Conservation (phyloP, 2,888 invertebrate genomes). For the Tipula confusa region DNA sequence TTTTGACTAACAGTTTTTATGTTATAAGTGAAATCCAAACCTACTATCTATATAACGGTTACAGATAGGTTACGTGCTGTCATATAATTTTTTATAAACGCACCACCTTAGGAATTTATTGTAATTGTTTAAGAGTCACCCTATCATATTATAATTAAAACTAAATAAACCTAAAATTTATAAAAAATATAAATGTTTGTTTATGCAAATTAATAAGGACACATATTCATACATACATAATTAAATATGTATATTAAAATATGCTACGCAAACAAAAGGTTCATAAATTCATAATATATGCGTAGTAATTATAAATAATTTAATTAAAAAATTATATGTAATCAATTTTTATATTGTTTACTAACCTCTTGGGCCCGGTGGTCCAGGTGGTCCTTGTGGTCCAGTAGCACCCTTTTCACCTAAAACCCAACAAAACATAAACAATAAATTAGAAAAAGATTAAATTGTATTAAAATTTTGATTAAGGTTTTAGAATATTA, state of each 20-base stretch:
- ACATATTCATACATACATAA: neutral
- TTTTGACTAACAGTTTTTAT: too few species aligned
- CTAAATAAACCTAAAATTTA: neutral
- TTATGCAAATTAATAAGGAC: neutral
- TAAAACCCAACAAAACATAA: conserved; percentile 35
- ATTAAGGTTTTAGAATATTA: neutral
- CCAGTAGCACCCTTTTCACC: conserved; percentile 60
- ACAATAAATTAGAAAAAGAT: conserved; percentile 8
- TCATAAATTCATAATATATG: neutral
- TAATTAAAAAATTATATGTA: neutral
- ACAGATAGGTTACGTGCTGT: too few species aligned
- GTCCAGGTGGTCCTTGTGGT: conserved; percentile 65
- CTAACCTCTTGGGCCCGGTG: conserved; percentile 64
- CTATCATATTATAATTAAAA: neutral
- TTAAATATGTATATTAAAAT: neutral
- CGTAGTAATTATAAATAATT: neutral
- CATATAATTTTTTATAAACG: too few species aligned
- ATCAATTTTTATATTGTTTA: conserved; percentile 28
- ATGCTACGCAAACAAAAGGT: neutral
- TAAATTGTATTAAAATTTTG: neutral
- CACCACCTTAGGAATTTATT: too few species aligned
- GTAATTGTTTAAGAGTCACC: too few species aligned
- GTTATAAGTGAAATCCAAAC: too few species aligned
- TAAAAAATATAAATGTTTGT: neutral
- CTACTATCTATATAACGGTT: too few species aligned